Evolutionary conservation across 2,888 invertebrate species (phyloP).

Genomic region (Ophioninae sp.): DNA sequence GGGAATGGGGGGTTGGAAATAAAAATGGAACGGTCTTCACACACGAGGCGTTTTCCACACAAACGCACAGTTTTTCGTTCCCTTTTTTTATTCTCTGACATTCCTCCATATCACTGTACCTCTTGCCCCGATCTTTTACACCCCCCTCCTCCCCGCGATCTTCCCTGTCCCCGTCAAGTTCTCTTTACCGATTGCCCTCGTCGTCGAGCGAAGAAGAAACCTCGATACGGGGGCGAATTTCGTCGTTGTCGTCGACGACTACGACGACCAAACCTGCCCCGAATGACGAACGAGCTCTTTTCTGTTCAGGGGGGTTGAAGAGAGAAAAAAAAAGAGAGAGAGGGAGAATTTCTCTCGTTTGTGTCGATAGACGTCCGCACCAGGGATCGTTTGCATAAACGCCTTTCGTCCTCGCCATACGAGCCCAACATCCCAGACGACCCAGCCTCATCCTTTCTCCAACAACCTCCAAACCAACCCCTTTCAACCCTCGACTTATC

Average conservation of each 20-base stretch:
- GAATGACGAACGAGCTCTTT: constrained; percentile 63
- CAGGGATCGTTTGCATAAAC: constrained; percentile 65
- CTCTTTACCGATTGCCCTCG: constrained; percentile 27
- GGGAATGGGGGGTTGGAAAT: not conserved
- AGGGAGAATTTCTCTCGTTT: constrained; percentile 48
- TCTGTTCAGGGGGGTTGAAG: constrained; percentile 11
- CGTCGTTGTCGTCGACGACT: constrained; percentile 41
- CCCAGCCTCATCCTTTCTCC: not conserved
- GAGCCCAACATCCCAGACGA: not conserved
- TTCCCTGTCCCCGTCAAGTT: constrained; percentile 13
- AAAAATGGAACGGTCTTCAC: constrained; percentile 49
- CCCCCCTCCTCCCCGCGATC: not conserved
- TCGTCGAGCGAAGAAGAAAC: constrained; percentile 35
- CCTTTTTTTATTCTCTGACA: constrained; percentile 35
- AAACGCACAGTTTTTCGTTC: constrained; percentile 35
- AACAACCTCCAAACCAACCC: not conserved
- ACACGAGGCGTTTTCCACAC: constrained; percentile 36
- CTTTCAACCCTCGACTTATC: not conserved
- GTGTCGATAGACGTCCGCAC: constrained; percentile 62
- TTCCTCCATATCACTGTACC: constrained; percentile 25
- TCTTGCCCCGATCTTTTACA: constrained; percentile 35
- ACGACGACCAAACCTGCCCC: constrained; percentile 49
- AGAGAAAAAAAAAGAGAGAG: not conserved
- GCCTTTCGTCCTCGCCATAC: constrained; percentile 37
- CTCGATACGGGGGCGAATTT: constrained; percentile 42